phyloP scores from a whole-genome alignment of 2,888 invertebrate genomes.

The Perdita meconis region DNA sequence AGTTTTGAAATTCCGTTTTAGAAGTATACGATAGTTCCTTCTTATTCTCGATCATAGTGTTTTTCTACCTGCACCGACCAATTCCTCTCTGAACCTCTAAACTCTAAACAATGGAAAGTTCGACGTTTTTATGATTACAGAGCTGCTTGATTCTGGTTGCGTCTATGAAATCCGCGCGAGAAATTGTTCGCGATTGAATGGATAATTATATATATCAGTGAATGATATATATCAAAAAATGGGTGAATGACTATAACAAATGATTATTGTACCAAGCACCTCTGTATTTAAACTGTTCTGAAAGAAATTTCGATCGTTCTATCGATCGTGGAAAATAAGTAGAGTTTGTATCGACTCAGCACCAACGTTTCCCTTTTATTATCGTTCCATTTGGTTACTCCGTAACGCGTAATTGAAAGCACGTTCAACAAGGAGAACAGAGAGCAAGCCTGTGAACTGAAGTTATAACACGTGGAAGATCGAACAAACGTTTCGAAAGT shows the following conservation, averaged over 20 bases:
- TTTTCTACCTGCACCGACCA: constrained; percentile 7
- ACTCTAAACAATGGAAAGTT: neutral
- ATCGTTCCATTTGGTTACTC: constrained; percentile 4
- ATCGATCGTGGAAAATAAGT: too few species aligned
- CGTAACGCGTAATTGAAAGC: constrained; percentile 3
- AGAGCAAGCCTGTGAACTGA: neutral
- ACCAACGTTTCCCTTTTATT: neutral
- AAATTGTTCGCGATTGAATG: too few species aligned
- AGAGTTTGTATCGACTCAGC: too few species aligned
- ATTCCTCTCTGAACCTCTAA: neutral
- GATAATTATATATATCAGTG: too few species aligned
- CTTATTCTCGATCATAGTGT: neutral
- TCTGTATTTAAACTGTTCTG: too few species aligned
- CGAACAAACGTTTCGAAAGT: neutral
- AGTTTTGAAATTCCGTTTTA: neutral
- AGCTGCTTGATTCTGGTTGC: neutral
- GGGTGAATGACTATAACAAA: too few species aligned
- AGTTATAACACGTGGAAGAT: neutral
- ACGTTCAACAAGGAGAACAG: neutral
- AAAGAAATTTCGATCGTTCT: too few species aligned
- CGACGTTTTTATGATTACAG: neutral
- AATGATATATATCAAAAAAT: too few species aligned
- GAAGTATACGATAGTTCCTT: constrained; percentile 6
- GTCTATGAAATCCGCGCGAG: too few species aligned
- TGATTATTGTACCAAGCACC: too few species aligned